phyloP scores from a whole-genome alignment of 2,888 invertebrate species.

The Oxycera nigricornis region DNA sequence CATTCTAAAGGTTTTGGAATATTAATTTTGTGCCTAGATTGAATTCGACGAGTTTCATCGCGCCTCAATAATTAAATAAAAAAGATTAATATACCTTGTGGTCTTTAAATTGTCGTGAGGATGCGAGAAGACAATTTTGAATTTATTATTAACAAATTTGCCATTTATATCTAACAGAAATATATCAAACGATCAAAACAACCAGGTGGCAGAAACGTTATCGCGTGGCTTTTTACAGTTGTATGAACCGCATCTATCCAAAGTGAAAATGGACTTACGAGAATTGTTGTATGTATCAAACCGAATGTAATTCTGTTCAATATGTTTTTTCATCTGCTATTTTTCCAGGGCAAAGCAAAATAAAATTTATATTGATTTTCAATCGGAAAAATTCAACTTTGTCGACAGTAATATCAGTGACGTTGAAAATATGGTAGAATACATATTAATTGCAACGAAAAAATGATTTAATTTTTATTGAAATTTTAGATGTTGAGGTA shows the following conservation, averaged over 20 bases:
- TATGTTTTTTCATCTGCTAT: not conserved
- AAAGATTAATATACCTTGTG: too few relatives aligned
- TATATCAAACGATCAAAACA: not conserved
- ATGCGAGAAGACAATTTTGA: too few relatives aligned
- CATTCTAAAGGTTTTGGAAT: too few relatives aligned
- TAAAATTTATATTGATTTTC: conserved; percentile 59
- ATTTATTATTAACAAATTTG: too few relatives aligned
- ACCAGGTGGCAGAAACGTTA: conserved; percentile 48
- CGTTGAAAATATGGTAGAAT: conserved; percentile 56
- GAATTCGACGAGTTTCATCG: too few relatives aligned
- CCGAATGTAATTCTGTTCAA: not conserved
- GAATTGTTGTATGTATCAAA: conserved; percentile 56
- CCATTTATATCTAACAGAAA: too few relatives aligned
- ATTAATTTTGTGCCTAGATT: too few relatives aligned
- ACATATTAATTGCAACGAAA: not conserved
- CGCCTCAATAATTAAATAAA: too few relatives aligned
- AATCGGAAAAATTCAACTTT: conserved; percentile 57
- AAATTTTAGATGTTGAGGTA: conserved; percentile 56
- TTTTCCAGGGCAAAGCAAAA: conserved; percentile 57
- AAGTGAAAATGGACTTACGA: conserved; percentile 55
- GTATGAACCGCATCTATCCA: conserved; percentile 55
- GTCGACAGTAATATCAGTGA: conserved; percentile 56
- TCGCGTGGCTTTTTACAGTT: conserved; percentile 55
- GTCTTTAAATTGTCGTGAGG: too few relatives aligned
- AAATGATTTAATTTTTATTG: not conserved